Evolutionary conservation across 2,113 vertebrate species (phyloP), one percentile per base, ranked within the genome.

Genomic region (Guaruba guarouba): DNA sequence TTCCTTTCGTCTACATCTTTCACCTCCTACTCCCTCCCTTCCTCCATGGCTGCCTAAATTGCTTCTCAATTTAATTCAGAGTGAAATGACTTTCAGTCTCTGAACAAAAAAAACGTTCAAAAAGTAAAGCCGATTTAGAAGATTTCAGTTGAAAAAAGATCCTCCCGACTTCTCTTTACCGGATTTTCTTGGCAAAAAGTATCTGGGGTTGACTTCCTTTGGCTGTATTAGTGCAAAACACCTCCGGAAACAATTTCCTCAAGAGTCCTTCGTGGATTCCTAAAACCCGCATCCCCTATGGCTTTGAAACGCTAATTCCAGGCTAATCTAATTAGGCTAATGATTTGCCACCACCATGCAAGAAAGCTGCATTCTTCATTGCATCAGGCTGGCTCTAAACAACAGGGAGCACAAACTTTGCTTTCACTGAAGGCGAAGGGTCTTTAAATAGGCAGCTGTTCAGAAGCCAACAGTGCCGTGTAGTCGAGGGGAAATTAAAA

Each of bases 311-410:
- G 35, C 78, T 76, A 93, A 93, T 92, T 93, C 51, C 57, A 93
- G 43, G 33, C 27, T 92, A 85, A 93, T 85, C 57, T 92, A 95
- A 92, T 96, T 82, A 93, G 82, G 67, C 43, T 88, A 87, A 92
- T 80, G 74, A 76, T 5, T 76, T 89, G 15, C 29, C 44, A 76
- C 24, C 28, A 57, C 15, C 35, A 31, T 28, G 49, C 28, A 69
- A 69, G 31, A 76, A 69, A 89, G 28, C 25, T 54, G 25, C 33
- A 35, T 35, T 59, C 57, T 59, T 39, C 28, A 4, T 39, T 51
- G 15, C 7, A 10, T 41, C 39, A 48, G 19, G 17, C 19, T 89
- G 31, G 3, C 13, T 28, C 23, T 73, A 37, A 87, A 61, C 15
- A 83, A 15, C 54, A 29, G 61, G 44, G 85, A 78, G 23, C 10